A percentile compares a stretch with the other conserved stretches of the same genome.
These are phyloP conservation scores for Antechinus flavipes DNA, from an alignment of 2,113 vertebrate species.

Conservation along the genomic window DNA sequence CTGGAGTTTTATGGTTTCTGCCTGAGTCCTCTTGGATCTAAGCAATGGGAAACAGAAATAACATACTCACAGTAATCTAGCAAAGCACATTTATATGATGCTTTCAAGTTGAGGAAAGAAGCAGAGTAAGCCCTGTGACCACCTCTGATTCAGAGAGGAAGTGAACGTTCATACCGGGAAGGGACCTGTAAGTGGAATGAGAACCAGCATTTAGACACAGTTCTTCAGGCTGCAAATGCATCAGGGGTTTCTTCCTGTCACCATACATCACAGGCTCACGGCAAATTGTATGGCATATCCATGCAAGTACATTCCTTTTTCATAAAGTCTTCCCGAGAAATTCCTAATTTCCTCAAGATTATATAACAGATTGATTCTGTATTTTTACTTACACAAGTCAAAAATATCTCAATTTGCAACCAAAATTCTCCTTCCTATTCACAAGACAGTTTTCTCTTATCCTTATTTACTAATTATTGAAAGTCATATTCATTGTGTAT, in stretches of 20 bases:
- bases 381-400: background rate
- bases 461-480: constrained; percentile 12
- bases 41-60: constrained; percentile 53
- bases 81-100: background rate
- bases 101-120: background rate
- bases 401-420: background rate
- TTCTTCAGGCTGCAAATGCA: background rate
- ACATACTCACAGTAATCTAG: background rate
- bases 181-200: too few relatives aligned
- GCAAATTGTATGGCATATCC: background rate
- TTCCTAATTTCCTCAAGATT: background rate
- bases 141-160: background rate
- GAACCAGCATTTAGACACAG: background rate
- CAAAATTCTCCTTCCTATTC: background rate
- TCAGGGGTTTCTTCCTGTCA: background rate
- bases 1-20: constrained; percentile 94
- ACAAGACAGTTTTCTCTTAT: constrained; percentile 7
- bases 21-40: constrained; percentile 96
- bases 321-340: background rate
- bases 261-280: background rate
- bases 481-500: background rate
- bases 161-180: background rate
- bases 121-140: background rate
- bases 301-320: background rate
- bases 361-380: background rate